Percentiles rank a stretch among this genome's conserved stretches.
Conservation (phyloP, 2,797 vertebrate genomes). For the Notamacropus eugenii region DNA sequence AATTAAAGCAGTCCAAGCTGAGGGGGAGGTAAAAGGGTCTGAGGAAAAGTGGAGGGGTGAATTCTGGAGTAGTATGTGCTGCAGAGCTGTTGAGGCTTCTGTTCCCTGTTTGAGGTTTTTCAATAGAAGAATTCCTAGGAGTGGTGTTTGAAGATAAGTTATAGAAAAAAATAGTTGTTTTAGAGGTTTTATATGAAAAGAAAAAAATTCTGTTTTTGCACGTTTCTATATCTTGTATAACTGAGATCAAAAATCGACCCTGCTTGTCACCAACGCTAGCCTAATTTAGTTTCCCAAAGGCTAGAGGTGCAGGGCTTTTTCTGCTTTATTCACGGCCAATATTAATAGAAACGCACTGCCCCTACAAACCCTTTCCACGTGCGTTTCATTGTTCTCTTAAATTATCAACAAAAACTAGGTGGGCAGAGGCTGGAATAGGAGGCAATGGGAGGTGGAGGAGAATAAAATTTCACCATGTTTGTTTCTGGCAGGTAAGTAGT, state of each 20-base stretch:
- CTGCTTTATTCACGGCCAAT: background rate
- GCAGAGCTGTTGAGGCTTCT: too few species aligned
- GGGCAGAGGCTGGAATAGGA: background rate
- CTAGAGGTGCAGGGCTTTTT: background rate
- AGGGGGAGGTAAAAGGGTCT: background rate
- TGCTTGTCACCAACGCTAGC: background rate
- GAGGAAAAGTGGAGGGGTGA: background rate
- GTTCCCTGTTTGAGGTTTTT: background rate
- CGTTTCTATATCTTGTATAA: background rate
- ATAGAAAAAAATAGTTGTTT: background rate
- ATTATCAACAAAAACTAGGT: background rate
- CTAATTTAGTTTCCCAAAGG: background rate
- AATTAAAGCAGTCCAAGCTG: background rate
- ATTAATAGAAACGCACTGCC: background rate
- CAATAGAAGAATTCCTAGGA: background rate
- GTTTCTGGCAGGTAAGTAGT: background rate
- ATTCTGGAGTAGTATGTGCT: background rate
- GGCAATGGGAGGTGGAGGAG: background rate
- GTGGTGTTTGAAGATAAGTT: background rate
- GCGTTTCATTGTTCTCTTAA: background rate
- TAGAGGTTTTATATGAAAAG: background rate
- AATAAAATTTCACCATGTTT: background rate
- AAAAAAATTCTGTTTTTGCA: background rate
- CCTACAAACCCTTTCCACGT: background rate
- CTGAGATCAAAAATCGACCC: background rate